A percentile compares a stretch with the other conserved stretches of the same genome.
These are phyloP conservation scores for Tragelaphus scriptus DNA, from an alignment of 2,113 vertebrate species.

Conservation along the genomic window DNA sequence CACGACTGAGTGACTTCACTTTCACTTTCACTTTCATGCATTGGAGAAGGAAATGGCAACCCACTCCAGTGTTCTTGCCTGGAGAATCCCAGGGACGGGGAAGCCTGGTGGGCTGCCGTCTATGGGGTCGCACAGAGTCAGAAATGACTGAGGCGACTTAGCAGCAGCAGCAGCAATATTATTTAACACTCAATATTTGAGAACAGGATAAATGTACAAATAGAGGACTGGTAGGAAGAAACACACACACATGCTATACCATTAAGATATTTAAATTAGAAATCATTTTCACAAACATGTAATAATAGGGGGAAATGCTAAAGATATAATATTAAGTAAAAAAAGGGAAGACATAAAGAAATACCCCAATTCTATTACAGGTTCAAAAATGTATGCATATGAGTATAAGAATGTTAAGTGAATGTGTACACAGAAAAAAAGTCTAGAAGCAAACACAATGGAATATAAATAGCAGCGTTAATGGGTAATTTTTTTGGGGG, in stretches of 20 bases:
- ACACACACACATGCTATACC: background rate
- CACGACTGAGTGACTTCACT: no score
- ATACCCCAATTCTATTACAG: background rate
- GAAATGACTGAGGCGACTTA: no score
- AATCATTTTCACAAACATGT: conserved; percentile 4
- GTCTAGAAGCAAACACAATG: background rate
- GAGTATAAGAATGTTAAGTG: background rate
- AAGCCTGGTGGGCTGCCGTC: no score
- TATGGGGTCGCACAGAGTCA: no score
- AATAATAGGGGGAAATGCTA: background rate
- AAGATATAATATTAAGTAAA: background rate
- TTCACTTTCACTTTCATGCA: no score
- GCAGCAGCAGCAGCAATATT: background rate
- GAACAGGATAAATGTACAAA: background rate
- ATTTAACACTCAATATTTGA: conserved; percentile 1
- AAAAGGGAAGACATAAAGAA: background rate
- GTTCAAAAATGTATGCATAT: background rate
- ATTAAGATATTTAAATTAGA: conserved; percentile 23
- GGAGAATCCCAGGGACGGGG: no score
- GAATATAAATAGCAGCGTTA: background rate
- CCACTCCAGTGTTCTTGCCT: no score
- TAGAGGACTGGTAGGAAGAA: background rate
- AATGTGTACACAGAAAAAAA: background rate
- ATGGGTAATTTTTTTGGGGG: background rate
- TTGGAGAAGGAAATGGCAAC: no score